Evolutionary conservation across 2,113 vertebrate genomes (phyloP), one percentile per base, ranked within the genome.

Genomic region (Callionymus lyra): DNA sequence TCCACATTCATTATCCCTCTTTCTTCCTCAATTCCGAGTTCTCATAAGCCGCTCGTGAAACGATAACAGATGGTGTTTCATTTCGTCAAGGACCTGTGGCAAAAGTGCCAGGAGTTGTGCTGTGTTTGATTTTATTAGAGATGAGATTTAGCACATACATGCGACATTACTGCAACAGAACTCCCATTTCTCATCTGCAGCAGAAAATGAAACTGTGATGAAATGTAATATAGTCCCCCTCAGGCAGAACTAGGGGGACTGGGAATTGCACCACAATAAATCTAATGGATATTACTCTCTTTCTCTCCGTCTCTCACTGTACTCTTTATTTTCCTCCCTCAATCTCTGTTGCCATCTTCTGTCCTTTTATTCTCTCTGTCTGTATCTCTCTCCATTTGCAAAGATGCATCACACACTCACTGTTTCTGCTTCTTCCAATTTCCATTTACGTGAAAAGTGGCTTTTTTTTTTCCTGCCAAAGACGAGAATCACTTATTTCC

Each of bases 181-280:
- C 88, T 91, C 90, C 89, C 89, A 91, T 92, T 92, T 91, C 90
- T 94, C 92, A 92, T 92, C 89, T 91, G 89, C 85, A 83, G 86
- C 85, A 94, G 90, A 94, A 94, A 96, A 97, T 95, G 91, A 97
- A 96, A 95, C 89, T 88, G 90, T 93, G 92, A 95, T 95, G 91
- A 97, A 97, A 96, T 97, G 91, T 94, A 95, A 95, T 97, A 94
- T 91, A 92, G 88, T 90, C 89, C 87, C 90, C 91, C 89, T 90
- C 90, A 87, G 91, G 92, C 91, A 87, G 88, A 90, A 92, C 89
- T 87, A 86, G 85, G 88, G 89, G 89, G 87, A 91, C 88, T 91
- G 89, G 89, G 91, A 90, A 92, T 92, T 89, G 90, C 89, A 88
- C 88, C 88, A 90, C 92, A 93, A 94, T 96, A 94, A 91, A 94